phyloP scores from a whole-genome alignment of 2,888 invertebrate species.

The Scaptomyza tumidula region DNA sequence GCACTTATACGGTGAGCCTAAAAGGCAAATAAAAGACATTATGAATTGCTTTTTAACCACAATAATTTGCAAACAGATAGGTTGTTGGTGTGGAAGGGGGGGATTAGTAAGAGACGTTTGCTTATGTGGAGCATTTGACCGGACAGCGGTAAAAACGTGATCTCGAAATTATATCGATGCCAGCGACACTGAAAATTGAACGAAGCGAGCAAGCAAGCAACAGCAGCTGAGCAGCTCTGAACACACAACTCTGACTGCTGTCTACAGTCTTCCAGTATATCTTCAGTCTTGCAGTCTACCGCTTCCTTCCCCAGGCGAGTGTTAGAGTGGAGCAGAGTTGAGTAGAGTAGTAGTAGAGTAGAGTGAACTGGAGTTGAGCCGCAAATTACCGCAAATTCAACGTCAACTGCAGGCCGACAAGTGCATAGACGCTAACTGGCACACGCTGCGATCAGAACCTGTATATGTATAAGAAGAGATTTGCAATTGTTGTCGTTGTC shows the following conservation, averaged over 20 bases:
- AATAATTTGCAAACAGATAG: conserved; percentile 31
- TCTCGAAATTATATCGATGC: conserved; percentile 77
- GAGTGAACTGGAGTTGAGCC: conserved; percentile 40
- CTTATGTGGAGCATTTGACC: conserved; percentile 70
- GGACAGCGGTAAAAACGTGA: conserved; percentile 79
- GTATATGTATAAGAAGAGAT: conserved; percentile 30
- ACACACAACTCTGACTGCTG: conserved; percentile 26
- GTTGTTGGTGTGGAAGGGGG: too few relatives aligned
- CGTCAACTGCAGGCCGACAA: conserved; percentile 73
- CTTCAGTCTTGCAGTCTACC: conserved; percentile 15
- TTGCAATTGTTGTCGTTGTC: conserved; percentile 28
- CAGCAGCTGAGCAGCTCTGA: conserved; percentile 18
- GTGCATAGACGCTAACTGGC: conserved; percentile 75
- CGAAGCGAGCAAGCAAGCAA: conserved; percentile 18
- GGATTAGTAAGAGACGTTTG: conserved; percentile 9
- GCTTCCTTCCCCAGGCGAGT: conserved; percentile 61
- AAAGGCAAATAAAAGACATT: conserved; percentile 44
- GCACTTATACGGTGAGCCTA: conserved; percentile 37
- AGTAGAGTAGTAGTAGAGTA: background rate
- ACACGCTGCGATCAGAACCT: conserved; percentile 75
- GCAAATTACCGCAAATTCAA: conserved; percentile 74
- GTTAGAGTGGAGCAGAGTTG: conserved; percentile 1
- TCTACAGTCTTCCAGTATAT: conserved; percentile 4
- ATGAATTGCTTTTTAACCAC: conserved; percentile 68
- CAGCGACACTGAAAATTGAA: conserved; percentile 53